Base-by-base conservation (phyloP, 1,140 invertebrate species). In the Drosophila lacteicornis region DNA sequence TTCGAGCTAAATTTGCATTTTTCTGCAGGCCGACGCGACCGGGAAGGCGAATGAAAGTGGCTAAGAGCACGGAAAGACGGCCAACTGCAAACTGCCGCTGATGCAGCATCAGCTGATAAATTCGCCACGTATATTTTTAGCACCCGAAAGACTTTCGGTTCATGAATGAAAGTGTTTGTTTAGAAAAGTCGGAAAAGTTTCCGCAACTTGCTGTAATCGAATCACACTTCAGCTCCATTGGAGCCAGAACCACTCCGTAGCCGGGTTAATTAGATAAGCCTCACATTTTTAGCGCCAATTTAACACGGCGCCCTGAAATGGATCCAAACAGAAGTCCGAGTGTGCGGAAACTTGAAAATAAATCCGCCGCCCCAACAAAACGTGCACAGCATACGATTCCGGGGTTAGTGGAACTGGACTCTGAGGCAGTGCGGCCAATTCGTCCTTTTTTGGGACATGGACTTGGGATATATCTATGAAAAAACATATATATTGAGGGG, bases 201-300 rank as follows among this genome's bases (percentile, higher is more conserved):
- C 13, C 43, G 12, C 9, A 63, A 71, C 33, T 51, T 46, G 9
- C 30, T 13, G 30, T 59, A 79, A 79, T 79, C 58, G 50, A 59
- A 71, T 46, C 55, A 38, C 25, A 58, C 47, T 50, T 66, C 33
- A 47, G 36, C 55, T 43, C 9, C 71, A 58, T 49, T 70, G 57
- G 36, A 36, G 60, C 30, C n/a, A 15, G 27, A 22, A 40, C 12
- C 57, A 62, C 40, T 80, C 38, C 25, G 59, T 9, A 25, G 43
- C 38, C 2, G 43, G 27, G 73, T 78, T 82, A 82, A 78, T 78
- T 58, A 60, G 49, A 42, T 62, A 42, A 70, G 55, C 47, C 67
- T 33, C 62, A 50, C 43, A 22, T 66, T 59, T 79, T 79, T 60
- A 66, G 45, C 27, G 50, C 73, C 79, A 81, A 80, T 81, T 81